These are phyloP conservation scores for Philotrypesis tridentata DNA, from an alignment of 1,140 invertebrate genomes.

Conservation along the genomic window DNA sequence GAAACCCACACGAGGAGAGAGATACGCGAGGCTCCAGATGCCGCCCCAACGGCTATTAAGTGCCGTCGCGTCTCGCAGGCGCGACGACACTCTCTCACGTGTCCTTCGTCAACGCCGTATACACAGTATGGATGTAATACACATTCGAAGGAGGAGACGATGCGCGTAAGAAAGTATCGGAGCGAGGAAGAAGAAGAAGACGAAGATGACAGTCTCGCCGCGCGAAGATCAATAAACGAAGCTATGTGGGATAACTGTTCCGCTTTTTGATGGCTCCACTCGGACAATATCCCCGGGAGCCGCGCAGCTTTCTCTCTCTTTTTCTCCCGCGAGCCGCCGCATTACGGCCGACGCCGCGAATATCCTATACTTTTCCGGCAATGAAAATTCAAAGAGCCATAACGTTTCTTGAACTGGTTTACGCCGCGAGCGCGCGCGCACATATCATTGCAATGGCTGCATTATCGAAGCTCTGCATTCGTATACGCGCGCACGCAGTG, in stretches of 20 bases:
- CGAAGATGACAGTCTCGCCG: too few relatives aligned
- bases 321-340: too few relatives aligned
- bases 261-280: not conserved
- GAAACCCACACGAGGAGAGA: not conserved
- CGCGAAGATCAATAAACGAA: not conserved
- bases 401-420: not conserved
- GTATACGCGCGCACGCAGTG: slow-evolving; percentile 11
- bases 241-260: not conserved
- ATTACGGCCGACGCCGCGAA: not conserved
- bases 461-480: slow-evolving; percentile 5
- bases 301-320: not conserved
- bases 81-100: not conserved
- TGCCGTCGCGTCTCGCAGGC: not conserved
- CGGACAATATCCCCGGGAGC: not conserved
- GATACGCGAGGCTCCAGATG: not conserved
- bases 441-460: not conserved
- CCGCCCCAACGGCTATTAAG: not conserved
- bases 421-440: too few relatives aligned
- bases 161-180: not conserved
- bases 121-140: too few relatives aligned
- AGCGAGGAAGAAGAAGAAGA: too few relatives aligned
- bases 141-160: too few relatives aligned
- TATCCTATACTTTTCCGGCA: not conserved
- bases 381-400: not conserved
- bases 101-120: not conserved